Conservation (phyloP, 2,797 vertebrate genomes). For the Clarias pachynema region DNA sequence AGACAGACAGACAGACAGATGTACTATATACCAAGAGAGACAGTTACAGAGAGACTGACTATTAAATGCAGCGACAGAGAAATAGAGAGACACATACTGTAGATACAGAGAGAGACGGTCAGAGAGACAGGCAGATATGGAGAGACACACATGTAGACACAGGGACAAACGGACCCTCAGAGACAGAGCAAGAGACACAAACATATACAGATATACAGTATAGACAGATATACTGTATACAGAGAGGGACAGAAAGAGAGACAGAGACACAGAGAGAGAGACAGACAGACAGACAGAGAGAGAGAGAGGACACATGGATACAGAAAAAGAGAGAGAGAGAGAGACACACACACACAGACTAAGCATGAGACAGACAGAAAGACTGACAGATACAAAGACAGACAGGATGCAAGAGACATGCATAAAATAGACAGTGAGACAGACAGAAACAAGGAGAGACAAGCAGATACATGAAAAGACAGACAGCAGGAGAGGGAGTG, state of each 20-base stretch:
- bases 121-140: background rate
- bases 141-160: background rate
- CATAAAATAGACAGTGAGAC: background rate
- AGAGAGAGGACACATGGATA: background rate
- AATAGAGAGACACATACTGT: background rate
- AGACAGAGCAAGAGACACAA: background rate
- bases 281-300: background rate
- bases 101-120: background rate
- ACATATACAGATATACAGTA: background rate
- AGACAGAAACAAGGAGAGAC: background rate
- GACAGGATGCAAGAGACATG: background rate
- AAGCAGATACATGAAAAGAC: background rate
- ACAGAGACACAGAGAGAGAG: background rate
- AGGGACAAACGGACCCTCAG: background rate
- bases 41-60: background rate
- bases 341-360: background rate
- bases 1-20: background rate
- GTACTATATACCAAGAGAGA: background rate
- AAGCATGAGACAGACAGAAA: background rate
- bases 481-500: background rate
- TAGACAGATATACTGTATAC: background rate
- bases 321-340: background rate
- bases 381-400: constrained; percentile 46
- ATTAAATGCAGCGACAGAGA: background rate
- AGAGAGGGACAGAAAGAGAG: constrained; percentile 43